Evolutionary conservation across 2,888 invertebrate genomes (phyloP), one percentile per base, ranked within the genome.

Genomic region (Drosophila percnosoma): DNA sequence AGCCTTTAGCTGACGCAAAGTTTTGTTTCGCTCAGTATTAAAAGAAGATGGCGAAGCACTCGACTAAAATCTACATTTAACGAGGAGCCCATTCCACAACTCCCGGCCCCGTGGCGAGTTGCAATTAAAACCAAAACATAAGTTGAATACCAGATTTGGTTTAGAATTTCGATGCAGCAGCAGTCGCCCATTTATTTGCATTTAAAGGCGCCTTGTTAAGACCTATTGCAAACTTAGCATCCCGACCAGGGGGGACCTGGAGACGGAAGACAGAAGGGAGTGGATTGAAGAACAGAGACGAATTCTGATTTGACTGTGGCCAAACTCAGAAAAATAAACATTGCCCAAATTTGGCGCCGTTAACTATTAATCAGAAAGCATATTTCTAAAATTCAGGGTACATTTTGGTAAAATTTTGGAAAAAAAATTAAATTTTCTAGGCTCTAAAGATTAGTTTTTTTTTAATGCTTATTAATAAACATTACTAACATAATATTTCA

Each of bases 71-170:
- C 82, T 75, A 75, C 82, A 80, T 75, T 74, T 74, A 49, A 57
- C 13, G 11, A 11, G 24, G 11, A 11, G 24, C 2, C 29, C 21
- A 21, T 24, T 15, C 21, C 38, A 38, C 38, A 18, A 4, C 0
- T 4, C 21, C 10, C 29, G 31, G 1, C 7, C 7, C 13, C 36
- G 18, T 34, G 49, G 31, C 59, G 53, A 68, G 68, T 42, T 71
- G 83, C 84, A 84, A 87, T 87, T 84, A 87, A 80, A 73, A 73
- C 74, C 70, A 70, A 83, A 87, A 65, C 75, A 85, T 70, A 87
- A 70, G 78, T 68, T 75, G 70, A 64, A 54, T 65, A 53, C 61
- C n/a, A 61, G 67, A 65, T 65, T 68, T 65, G 65, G 40, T 18
- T 34, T 54, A 45, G 51, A 34, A 33, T 53, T 45, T 48, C 45